Evolutionary conservation across 2,888 invertebrate genomes (phyloP).

Genomic region (Eristalinus aeneus): DNA sequence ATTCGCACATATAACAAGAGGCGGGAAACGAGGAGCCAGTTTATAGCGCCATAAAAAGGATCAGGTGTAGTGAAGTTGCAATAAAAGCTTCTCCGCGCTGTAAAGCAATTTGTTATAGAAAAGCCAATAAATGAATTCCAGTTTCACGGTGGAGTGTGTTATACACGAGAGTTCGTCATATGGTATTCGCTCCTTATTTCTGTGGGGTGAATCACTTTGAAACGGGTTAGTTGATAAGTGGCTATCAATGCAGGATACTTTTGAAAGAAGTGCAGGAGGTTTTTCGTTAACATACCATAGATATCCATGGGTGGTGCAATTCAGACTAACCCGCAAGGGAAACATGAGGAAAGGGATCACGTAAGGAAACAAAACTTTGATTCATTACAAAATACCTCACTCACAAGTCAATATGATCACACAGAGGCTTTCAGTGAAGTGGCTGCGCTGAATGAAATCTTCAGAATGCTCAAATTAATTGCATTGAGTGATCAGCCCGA

Average conservation of each 20-base stretch:
- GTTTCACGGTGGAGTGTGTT: background rate
- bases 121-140: conserved; percentile 37
- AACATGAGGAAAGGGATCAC: too few species aligned
- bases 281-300: too few species aligned
- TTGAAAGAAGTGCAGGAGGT: background rate
- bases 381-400: background rate
- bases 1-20: conserved; percentile 17
- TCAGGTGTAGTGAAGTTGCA: conserved; percentile 48
- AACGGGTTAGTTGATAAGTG: background rate
- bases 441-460: background rate
- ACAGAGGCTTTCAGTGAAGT: background rate
- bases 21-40: conserved; percentile 1
- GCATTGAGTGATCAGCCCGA: background rate
- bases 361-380: too few species aligned
- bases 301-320: too few species aligned
- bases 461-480: background rate
- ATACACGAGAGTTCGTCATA: background rate
- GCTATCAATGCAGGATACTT: background rate
- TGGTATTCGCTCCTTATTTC: background rate
- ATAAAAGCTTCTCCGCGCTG: conserved; percentile 20
- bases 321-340: too few species aligned
- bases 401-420: background rate
- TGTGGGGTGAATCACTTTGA: background rate
- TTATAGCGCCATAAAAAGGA: conserved; percentile 37
- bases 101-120: conserved; percentile 33